Evolutionary conservation across 2,888 invertebrate genomes (phyloP).

Genomic region (Athrips mouffetella): DNA sequence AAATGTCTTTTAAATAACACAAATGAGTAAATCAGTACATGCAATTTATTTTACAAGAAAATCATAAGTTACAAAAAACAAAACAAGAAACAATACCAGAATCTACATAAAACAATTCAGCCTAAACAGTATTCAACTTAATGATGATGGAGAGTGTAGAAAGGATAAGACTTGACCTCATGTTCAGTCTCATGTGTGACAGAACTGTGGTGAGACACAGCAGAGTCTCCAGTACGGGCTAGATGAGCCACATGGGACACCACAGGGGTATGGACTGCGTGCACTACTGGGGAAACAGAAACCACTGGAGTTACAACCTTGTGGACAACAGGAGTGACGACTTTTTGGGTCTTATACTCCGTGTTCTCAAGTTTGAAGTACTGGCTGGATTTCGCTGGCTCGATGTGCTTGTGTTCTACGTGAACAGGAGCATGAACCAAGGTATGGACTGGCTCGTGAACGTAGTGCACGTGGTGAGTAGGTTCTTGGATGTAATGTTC

Average conservation of each 20-base stretch:
- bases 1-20: no score
- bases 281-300: constrained; percentile 21
- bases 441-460: constrained; percentile 30
- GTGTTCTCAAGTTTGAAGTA: constrained; percentile 16
- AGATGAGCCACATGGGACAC: constrained; percentile 21
- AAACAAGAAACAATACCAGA: neutral
- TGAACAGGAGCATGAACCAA: constrained; percentile 26
- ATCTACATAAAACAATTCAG: neutral
- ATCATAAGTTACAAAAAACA: no score
- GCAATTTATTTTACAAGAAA: no score
- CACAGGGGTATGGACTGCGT: constrained; percentile 40
- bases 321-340: constrained; percentile 32
- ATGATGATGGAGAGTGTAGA: constrained; percentile 49
- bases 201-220: constrained; percentile 71
- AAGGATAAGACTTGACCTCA: constrained; percentile 39
- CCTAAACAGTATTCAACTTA: constrained; percentile 19
- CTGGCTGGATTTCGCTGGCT: constrained; percentile 18
- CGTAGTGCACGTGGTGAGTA: constrained; percentile 24
- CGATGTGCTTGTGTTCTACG: neutral
- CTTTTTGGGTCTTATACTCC: neutral
- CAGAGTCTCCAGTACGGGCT: constrained; percentile 52
- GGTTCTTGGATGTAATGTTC: constrained; percentile 21
- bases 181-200: constrained; percentile 62
- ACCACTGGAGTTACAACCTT: constrained; percentile 38
- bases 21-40: no score